phyloP scores from a whole-genome alignment of 2,797 vertebrate species.

The Sus cebifrons region DNA sequence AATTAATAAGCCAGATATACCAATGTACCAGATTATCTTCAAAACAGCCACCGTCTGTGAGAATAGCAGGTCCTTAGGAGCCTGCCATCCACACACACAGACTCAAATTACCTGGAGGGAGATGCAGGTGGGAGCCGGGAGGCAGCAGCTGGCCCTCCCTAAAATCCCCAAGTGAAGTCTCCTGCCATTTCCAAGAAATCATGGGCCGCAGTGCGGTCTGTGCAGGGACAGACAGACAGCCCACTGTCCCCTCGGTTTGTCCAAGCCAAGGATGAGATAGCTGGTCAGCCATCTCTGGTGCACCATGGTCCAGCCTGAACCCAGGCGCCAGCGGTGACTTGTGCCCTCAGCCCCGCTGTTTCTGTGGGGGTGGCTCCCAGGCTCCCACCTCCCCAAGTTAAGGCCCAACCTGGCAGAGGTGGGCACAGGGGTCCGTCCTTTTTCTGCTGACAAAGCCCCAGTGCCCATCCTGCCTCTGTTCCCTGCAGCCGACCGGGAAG shows the following conservation, averaged over 20 bases:
- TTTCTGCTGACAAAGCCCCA: not conserved
- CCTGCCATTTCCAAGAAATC: not conserved
- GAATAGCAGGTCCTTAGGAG: not conserved
- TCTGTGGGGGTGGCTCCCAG: not conserved
- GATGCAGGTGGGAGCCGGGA: not conserved
- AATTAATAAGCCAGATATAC: not conserved
- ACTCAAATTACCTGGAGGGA: not conserved
- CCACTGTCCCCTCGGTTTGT: not conserved
- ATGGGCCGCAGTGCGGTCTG: not conserved
- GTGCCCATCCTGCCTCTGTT: not conserved
- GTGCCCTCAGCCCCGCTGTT: accelerated
- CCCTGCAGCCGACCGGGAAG: conserved; percentile 89
- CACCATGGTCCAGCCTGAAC: not conserved
- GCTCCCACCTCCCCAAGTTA: accelerated
- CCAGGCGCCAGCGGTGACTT: not conserved
- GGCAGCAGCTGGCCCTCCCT: not conserved
- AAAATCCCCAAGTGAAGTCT: not conserved
- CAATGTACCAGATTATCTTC: not conserved
- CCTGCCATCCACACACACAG: accelerated
- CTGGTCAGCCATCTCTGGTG: not conserved
- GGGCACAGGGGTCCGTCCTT: not conserved
- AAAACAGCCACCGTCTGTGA: not conserved
- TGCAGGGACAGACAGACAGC: not conserved
- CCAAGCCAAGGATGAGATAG: not conserved
- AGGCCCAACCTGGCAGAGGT: not conserved